Percentiles rank a stretch among this genome's conserved stretches.
Conservation (phyloP, 2,113 vertebrate genomes). For the Rafetus swinhoei region DNA sequence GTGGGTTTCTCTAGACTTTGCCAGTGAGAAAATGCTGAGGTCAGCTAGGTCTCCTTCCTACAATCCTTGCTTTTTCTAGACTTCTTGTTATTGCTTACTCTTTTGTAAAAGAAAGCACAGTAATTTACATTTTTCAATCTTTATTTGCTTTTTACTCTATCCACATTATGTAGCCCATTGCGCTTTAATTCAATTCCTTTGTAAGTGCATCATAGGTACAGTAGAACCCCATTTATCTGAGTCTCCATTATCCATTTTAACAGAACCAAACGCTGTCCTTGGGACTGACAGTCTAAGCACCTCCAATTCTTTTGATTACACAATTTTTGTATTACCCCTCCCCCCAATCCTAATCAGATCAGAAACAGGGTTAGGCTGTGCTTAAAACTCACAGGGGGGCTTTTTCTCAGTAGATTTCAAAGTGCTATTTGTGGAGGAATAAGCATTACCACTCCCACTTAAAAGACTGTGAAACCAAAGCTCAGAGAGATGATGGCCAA, state of each 20-base stretch:
- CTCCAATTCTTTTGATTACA: neutral
- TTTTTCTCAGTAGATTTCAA: neutral
- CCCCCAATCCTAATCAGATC: neutral
- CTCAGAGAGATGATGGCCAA: neutral
- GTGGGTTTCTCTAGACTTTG: neutral
- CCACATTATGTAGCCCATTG: neutral
- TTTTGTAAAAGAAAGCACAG: neutral
- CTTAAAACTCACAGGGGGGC: neutral
- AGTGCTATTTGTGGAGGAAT: neutral
- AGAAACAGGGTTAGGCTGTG: neutral
- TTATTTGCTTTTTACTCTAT: neutral
- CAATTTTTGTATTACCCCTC: neutral
- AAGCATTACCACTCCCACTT: neutral
- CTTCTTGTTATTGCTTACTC: neutral
- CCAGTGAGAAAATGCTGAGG: neutral
- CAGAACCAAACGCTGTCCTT: neutral
- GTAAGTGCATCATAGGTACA: neutral
- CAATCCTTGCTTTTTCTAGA: neutral
- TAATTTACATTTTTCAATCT: neutral
- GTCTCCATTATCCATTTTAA: neutral
- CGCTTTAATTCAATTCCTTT: neutral
- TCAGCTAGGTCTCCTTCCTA: neutral
- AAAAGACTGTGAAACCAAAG: neutral
- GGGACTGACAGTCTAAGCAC: neutral
- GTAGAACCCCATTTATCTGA: neutral